Evolutionary conservation across 2,113 vertebrate genomes (phyloP), one percentile per base, ranked within the genome.

Genomic region (Stictonetta naevosa): DNA sequence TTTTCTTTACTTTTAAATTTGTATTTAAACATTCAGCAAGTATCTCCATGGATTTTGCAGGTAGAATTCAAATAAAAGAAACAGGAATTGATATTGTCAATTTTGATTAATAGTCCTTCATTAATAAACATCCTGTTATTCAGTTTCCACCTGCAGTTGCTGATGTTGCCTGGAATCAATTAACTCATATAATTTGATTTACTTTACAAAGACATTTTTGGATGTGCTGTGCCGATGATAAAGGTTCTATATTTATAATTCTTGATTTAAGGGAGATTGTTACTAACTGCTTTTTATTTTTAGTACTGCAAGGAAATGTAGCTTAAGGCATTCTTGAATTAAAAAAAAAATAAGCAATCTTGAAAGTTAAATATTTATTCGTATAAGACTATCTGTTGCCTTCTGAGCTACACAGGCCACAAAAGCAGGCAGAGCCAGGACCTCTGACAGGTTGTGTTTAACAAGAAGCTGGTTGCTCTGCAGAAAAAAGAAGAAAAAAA

Each of bases 91-190:
- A 97, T 98, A 97, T 97, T 98, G 98, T 99, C 98, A 98, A 98
- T 97, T 96, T 98, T 99, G 98, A 99, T 99, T 98, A 99, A 99
- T 99, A 98, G 98, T 98, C 97, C 96, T 98, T 98, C 98, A 98
- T 99, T 99, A 99, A 99, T 99, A 99, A 98, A 98, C 98, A 99
- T 99, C 99, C 99, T 99, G 98, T 98, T 99, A 98, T 98, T 98
- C 98, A 98, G 98, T 98, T 98, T 98, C 98, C 98, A 99, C 99
- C 99, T 99, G 98, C 98, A 99, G 98, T 98, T 98, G 95, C 98
- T 98, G 97, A 97, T 98, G 98, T 93, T 96, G 98, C 98, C 98
- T 99, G 99, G 98, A 99, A 99, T 99, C 99, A 99, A 99, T 99
- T 99, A 99, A 98, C 97, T 98, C 98, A 98, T 98, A 98, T 98